These are phyloP conservation scores for Ataeniobius toweri DNA, from an alignment of 2,797 vertebrate species.

Conservation along the genomic window DNA sequence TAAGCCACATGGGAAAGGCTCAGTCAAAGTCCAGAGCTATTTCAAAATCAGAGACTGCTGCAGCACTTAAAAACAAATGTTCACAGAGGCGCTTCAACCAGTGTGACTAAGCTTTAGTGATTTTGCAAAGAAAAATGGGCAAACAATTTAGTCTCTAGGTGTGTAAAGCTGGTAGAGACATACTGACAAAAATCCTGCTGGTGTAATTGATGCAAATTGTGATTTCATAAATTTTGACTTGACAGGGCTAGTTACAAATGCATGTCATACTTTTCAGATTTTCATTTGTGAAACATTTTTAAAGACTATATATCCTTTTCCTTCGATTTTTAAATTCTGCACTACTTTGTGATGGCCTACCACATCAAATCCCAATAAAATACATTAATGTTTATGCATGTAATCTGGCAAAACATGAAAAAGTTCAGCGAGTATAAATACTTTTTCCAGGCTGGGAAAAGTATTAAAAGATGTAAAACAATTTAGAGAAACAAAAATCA, in stretches of 20 bases:
- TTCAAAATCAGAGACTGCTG: background rate
- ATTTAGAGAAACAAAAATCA: conserved; percentile 10
- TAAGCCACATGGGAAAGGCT: background rate
- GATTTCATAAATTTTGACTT: background rate
- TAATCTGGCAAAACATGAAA: background rate
- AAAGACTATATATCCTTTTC: no score
- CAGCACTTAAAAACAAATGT: background rate
- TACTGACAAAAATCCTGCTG: background rate
- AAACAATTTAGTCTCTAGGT: background rate
- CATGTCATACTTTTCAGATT: no score
- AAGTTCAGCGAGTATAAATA: background rate
- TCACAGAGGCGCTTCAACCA: background rate
- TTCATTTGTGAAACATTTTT: no score
- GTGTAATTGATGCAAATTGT: background rate
- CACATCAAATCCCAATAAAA: background rate
- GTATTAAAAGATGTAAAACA: conserved; percentile 19
- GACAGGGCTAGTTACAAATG: background rate
- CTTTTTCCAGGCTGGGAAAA: background rate
- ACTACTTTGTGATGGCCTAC: background rate
- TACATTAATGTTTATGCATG: background rate
- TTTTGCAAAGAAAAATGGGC: background rate
- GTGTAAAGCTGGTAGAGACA: background rate
- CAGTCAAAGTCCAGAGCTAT: background rate
- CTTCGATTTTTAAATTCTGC: background rate
- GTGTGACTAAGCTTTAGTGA: background rate